Evolutionary conservation across 2,113 vertebrate species (phyloP).

Genomic region (Tautogolabrus adspersus): DNA sequence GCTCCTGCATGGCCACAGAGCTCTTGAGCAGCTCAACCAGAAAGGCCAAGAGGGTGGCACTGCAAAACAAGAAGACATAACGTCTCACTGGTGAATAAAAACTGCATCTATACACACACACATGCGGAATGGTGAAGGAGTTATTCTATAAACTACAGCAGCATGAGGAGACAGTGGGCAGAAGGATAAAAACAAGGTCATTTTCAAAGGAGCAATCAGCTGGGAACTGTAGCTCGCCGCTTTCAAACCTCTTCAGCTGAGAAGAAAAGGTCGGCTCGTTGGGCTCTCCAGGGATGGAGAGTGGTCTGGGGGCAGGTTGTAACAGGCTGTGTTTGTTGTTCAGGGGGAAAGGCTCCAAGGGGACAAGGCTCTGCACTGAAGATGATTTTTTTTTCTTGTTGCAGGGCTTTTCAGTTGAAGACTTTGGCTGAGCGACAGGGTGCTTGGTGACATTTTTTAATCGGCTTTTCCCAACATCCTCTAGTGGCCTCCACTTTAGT

Average conservation of each 20-base stretch:
- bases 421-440: conserved; percentile 63
- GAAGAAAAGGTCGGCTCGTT: conserved; percentile 15
- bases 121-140: conserved; percentile 6
- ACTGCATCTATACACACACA: neutral
- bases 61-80: conserved; percentile 78
- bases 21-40: conserved; percentile 98
- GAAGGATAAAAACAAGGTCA: conserved; percentile 46
- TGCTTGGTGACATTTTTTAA: conserved; percentile 69
- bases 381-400: conserved; percentile 44
- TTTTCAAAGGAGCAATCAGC: conserved; percentile 67
- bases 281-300: conserved; percentile 18
- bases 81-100: conserved; percentile 20
- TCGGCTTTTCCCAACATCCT: conserved; percentile 71
- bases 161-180: conserved; percentile 11
- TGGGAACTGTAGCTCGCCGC: conserved; percentile 30
- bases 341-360: neutral
- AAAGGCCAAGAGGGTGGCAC: conserved; percentile 96
- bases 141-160: conserved; percentile 20
- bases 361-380: conserved; percentile 26
- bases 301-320: conserved; percentile 21
- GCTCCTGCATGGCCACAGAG: conserved; percentile 99
- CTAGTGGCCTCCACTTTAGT: conserved; percentile 74
- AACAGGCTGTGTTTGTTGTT: conserved; percentile 16
- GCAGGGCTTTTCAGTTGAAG: conserved; percentile 43
- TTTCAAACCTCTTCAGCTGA: conserved; percentile 54